Conservation (phyloP, 53 echinoderm and acorn worm genomes). For the Arbacia lixula region DNA sequence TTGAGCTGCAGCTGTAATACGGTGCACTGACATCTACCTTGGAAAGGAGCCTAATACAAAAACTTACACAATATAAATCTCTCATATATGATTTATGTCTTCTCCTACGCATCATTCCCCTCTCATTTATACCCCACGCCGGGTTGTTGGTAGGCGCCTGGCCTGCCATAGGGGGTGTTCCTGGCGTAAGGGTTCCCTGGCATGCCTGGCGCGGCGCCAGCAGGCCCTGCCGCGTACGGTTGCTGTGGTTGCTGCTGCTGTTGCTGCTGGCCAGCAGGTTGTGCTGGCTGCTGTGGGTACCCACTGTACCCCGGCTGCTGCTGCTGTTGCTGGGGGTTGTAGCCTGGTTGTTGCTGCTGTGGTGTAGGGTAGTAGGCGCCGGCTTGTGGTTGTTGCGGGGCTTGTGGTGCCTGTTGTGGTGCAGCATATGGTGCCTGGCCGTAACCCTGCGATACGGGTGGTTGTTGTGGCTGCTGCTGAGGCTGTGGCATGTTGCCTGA, state of each 20-base stretch:
- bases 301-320: slow-evolving; percentile 4
- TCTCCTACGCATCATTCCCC: no score
- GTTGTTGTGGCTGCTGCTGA: slow-evolving; percentile 34
- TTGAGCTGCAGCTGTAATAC: no score
- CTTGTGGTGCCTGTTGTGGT: slow-evolving; percentile 13
- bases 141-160: slow-evolving; percentile 67
- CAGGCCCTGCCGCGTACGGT: slow-evolving; percentile 33
- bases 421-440: slow-evolving; percentile 9
- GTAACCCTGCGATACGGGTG: slow-evolving; percentile 33
- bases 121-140: slow-evolving; percentile 89
- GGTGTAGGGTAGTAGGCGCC: slow-evolving; percentile 23
- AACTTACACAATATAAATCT: no score
- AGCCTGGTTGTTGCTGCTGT: slow-evolving; percentile 37
- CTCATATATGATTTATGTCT: no score
- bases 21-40: no score
- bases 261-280: slow-evolving; percentile 36
- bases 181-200: slow-evolving; percentile 82
- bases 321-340: slow-evolving; percentile 55
- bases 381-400: slow-evolving; percentile 41
- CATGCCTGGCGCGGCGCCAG: slow-evolving; percentile 9
- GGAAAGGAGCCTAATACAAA: no score
- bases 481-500: slow-evolving; percentile 50
- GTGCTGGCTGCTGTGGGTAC: slow-evolving; percentile 54
- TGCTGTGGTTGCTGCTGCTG: slow-evolving; percentile 61
- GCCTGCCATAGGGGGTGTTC: slow-evolving; percentile 80